Conservation (phyloP, 2,888 invertebrate species). For the Cosmorhoe ocellata region DNA sequence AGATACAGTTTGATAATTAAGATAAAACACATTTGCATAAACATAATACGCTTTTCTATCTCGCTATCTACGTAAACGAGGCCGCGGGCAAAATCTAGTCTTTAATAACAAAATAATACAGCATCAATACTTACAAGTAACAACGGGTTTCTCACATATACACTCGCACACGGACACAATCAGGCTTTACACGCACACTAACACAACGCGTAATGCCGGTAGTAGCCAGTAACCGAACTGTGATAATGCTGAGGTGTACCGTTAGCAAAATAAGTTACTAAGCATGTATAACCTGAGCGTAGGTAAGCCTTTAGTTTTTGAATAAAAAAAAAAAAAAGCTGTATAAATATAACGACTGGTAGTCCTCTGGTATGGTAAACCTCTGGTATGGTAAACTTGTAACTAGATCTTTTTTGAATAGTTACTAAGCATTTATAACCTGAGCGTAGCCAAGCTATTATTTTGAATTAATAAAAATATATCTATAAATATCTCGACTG, state of each 20-base stretch:
- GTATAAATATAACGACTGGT: no score
- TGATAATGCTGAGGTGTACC: slow-evolving; percentile 70
- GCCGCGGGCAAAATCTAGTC: slow-evolving; percentile 25
- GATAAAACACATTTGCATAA: slow-evolving; percentile 16
- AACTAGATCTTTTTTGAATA: no score
- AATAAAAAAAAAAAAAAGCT: no score
- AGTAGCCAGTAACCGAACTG: slow-evolving; percentile 77
- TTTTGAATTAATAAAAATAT: no score
- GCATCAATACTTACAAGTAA: slow-evolving; percentile 25
- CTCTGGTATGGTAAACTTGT: no score
- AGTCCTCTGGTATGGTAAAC: no score
- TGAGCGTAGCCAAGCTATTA: no score
- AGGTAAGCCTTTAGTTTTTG: no score
- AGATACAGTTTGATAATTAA: no score
- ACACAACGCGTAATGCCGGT: slow-evolving; percentile 70
- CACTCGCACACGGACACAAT: slow-evolving; percentile 23
- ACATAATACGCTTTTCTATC: slow-evolving; percentile 5
- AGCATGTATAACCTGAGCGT: no score
- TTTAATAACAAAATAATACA: slow-evolving; percentile 36
- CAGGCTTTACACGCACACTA: slow-evolving; percentile 50
- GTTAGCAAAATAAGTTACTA: background rate
- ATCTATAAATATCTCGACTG: no score
- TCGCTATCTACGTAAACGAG: slow-evolving; percentile 17
- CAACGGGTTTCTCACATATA: slow-evolving; percentile 34
- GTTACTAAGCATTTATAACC: no score